Evolutionary conservation across 2,113 vertebrate species (phyloP), one percentile per base, ranked within the genome.

Genomic region (human (Homo sapiens)): DNA sequence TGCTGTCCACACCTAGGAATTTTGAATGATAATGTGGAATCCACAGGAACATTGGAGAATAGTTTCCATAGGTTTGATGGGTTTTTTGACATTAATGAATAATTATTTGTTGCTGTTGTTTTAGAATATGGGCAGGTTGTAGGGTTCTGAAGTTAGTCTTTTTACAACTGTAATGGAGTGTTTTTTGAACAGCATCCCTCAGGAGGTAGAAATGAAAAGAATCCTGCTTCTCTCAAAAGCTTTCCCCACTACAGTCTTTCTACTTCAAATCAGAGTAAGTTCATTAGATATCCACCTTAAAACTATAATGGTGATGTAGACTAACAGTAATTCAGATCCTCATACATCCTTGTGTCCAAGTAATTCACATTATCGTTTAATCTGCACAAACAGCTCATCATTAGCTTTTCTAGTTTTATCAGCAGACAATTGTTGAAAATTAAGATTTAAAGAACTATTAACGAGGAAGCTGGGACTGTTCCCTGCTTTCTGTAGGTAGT

Each of bases 361-460:
- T 93, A 97, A 97, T 98, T 97, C 98, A 80, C 86, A 90, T 95
- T 94, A 95, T 78, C 83, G 16, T 98, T 98, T 97, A 97, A 97
- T 98, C 97, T 96, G 90, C 96, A 97, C 94, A 93, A 98, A 97
- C 93, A 97, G 96, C 80, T 98, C 97, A 84, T 89, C 97, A 98
- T 97, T 98, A 98, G 98, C 97, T 97, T 98, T 98, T 98, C 97
- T 89, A 97, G 97, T 98, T 97, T 98, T 98, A 98, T 97, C 97
- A 98, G 98, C 98, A 99, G 98, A 99, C 96, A 83, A 25, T 98
- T 99, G 98, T 98, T 96, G 98, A 98, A 98, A 98, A 96, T 97
- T 97, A 98, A 99, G 98, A 99, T 99, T 98, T 98, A 98, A 98
- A 97, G 98, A 98, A 98, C 68, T 89, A 98, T 98, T 98, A 98